A percentile compares a stretch with the other conserved stretches of the same genome.
Conservation (phyloP, 2,113 vertebrate species). For the Psilopsiagon aymara region DNA sequence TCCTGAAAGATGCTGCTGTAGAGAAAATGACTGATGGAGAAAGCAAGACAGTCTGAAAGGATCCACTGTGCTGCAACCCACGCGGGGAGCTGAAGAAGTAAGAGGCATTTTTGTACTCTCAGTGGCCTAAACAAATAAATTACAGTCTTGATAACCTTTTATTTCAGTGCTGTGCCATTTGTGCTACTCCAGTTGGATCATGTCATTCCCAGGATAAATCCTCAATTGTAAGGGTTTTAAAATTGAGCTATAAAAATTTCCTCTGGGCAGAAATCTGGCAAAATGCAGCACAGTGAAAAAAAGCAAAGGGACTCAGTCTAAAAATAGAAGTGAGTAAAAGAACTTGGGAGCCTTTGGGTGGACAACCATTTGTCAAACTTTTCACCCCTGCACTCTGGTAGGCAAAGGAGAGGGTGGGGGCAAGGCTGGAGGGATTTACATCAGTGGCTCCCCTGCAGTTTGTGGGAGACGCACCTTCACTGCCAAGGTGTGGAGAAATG, state of each 20-base stretch:
- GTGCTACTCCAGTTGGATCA: slow-evolving; percentile 48
- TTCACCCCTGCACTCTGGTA: not conserved
- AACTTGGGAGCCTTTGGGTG: slow-evolving; percentile 13
- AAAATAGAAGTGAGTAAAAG: slow-evolving; percentile 54
- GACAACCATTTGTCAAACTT: slow-evolving; percentile 25
- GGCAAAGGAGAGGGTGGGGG: not conserved
- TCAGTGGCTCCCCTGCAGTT: not conserved
- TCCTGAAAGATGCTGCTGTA: slow-evolving; percentile 16
- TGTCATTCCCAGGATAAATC: slow-evolving; percentile 63
- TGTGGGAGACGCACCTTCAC: not conserved
- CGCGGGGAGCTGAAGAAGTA: slow-evolving; percentile 29
- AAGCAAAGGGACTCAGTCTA: slow-evolving; percentile 13
- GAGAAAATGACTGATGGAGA: slow-evolving; percentile 41
- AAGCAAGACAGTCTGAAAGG: slow-evolving; percentile 24
- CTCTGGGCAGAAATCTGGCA: slow-evolving; percentile 62
- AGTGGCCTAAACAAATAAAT: slow-evolving; percentile 73
- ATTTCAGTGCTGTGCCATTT: slow-evolving; percentile 62
- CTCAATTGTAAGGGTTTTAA: slow-evolving; percentile 66
- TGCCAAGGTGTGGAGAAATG: not conserved
- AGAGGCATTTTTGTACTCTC: slow-evolving; percentile 48
- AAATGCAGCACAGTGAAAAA: slow-evolving; percentile 54
- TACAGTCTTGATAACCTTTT: slow-evolving; percentile 60
- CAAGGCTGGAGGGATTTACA: not conserved
- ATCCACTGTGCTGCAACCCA: not conserved
- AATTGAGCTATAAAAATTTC: slow-evolving; percentile 71